phyloP scores from a whole-genome alignment of 2,797 vertebrate species.

The Coendou prehensilis region DNA sequence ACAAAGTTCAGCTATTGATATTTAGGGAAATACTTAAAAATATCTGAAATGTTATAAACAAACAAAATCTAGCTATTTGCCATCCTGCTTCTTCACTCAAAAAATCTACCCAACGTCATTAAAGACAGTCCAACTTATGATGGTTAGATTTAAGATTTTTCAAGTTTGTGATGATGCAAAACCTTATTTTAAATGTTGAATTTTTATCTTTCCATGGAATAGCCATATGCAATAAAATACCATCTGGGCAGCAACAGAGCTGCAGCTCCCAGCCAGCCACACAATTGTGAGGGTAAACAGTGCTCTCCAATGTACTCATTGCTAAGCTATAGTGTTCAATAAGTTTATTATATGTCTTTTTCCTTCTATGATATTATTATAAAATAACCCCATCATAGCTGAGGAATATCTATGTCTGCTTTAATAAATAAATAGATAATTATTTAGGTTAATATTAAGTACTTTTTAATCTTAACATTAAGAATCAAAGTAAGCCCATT shows the following conservation, averaged over 20 bases:
- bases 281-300: no score
- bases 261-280: background rate
- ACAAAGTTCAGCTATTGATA: background rate
- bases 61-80: background rate
- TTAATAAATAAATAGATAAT: background rate
- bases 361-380: background rate
- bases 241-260: background rate
- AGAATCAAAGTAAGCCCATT: background rate
- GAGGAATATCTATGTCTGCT: background rate
- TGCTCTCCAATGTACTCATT: no score
- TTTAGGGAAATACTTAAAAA: background rate
- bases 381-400: background rate
- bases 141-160: background rate
- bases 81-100: background rate
- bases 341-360: background rate
- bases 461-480: background rate
- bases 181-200: background rate
- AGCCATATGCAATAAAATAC: no score
- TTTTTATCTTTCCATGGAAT: background rate
- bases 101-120: background rate
- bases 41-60: background rate
- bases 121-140: background rate
- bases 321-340: background rate
- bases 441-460: background rate
- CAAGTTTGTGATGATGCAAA: background rate